These are phyloP conservation scores for Acronicta aceris DNA, from an alignment of 2,888 invertebrate species.

Conservation along the genomic window DNA sequence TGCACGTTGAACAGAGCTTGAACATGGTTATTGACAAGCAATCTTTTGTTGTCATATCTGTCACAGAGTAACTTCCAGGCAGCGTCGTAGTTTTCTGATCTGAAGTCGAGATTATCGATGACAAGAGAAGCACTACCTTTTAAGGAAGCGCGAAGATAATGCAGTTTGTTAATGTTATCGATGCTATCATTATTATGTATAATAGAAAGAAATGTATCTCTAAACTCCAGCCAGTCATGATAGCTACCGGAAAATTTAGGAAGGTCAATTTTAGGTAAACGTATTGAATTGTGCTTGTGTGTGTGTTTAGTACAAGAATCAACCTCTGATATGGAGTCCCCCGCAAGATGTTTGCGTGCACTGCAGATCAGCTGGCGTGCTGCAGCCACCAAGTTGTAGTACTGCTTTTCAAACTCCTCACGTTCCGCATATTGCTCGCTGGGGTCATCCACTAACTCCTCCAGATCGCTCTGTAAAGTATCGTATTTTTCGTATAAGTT, in stretches of 20 bases:
- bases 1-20: no score
- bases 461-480: slow-evolving; percentile 10
- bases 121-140: no score
- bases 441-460: slow-evolving; percentile 20
- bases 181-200: no score
- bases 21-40: no score
- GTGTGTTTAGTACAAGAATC: slow-evolving; percentile 4
- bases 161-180: no score
- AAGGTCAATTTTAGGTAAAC: slow-evolving; percentile 15
- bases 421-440: slow-evolving; percentile 24
- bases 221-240: no score
- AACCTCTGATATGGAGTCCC: slow-evolving; percentile 7
- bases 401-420: slow-evolving; percentile 19
- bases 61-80: no score
- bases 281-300: slow-evolving; percentile 15
- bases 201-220: no score
- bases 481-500: slow-evolving; percentile 18
- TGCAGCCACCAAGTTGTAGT: slow-evolving; percentile 19
- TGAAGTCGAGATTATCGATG: no score
- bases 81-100: no score
- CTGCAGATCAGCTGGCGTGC: slow-evolving; percentile 22
- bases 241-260: slow-evolving; percentile 12
- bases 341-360: background rate
- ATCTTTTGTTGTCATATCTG: no score
- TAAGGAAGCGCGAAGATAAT: no score